Evolutionary conservation across 2,888 invertebrate species (phyloP), one percentile per base, ranked within the genome.

Genomic region (Euproctis similis): DNA sequence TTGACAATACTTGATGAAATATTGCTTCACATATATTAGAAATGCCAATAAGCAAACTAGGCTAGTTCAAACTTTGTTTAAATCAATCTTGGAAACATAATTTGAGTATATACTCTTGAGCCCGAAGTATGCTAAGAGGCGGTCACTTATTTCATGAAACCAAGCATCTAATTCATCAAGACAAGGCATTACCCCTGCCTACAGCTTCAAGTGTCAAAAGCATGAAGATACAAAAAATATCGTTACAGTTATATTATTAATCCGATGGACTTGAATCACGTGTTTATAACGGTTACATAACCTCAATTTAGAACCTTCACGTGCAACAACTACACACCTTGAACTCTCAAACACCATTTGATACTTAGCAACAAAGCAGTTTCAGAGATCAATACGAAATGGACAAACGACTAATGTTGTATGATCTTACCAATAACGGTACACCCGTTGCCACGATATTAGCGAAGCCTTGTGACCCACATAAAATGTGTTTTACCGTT

Each of bases 391-490:
- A 44, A 24, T 25, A 24, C 46, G 46, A 12, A 36, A 28, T 60
- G 59, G 65, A 24, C 32, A 36, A 22, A 41, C 41, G 37, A 46
- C 60, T 58, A 59, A 66, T 63, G 62, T 63, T 55, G 45, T 57
- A 49, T 55, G 65, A 73, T 70, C 65, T 62, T 52, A 42, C 39
- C 43, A 53, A 52, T 76, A 78, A 80, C 78, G 73, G 75, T 66
- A 63, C 39, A 41, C 33, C 29, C 48, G 52, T 53, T 50, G 57
- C 56, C 53, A 60, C 64, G 67, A 80, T 81, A 81, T 82, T 80
- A 78, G 81, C 81, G 62, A 78, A 77, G 78, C 82, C 82, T 75
- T 67, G 61, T 82, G 76, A 82, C 81, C 80, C 61, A 82, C 65
- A 60, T 69, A 52, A 54, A n/a, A n/a, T n/a, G n/a, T n/a, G 43